Evolutionary conservation across 2,888 invertebrate species (phyloP).

Genomic region (Oxystoma pomonae): DNA sequence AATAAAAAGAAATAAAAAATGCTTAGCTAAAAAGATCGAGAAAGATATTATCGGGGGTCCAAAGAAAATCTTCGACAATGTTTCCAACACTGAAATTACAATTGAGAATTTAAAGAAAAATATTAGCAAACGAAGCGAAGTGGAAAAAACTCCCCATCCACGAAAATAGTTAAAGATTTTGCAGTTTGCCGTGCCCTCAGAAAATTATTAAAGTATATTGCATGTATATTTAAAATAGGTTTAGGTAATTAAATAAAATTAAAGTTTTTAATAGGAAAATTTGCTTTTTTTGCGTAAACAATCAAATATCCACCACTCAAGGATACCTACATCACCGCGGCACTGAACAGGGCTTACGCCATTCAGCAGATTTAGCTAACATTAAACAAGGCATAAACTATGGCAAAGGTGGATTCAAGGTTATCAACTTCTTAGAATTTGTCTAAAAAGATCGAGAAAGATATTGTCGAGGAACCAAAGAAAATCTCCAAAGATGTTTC

Average conservation of each 20-base stretch:
- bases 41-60: conserved; percentile 11
- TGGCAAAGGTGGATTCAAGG: conserved; percentile 14
- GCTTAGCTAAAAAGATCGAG: conserved; percentile 15
- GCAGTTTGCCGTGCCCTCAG: conserved; percentile 5
- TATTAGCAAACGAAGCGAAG: neutral
- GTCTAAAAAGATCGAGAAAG: conserved; percentile 13
- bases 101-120: neutral
- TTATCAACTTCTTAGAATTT: conserved; percentile 15
- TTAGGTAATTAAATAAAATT: neutral
- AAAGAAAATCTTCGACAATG: neutral
- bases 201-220: neutral
- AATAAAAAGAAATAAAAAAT: no score
- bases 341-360: conserved; percentile 1
- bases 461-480: conserved; percentile 7
- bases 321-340: neutral
- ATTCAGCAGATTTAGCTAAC: conserved; percentile 16
- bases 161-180: conserved; percentile 6
- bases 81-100: neutral
- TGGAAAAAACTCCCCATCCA: conserved; percentile 1
- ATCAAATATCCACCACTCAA: conserved; percentile 1
- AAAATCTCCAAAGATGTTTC: conserved; percentile 1
- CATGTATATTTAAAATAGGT: neutral
- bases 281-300: conserved; percentile 5
- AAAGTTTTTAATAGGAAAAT: no score
- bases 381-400: conserved; percentile 16